Base-by-base conservation (phyloP, 2,797 vertebrate species). In the Trematomus bernacchii region DNA sequence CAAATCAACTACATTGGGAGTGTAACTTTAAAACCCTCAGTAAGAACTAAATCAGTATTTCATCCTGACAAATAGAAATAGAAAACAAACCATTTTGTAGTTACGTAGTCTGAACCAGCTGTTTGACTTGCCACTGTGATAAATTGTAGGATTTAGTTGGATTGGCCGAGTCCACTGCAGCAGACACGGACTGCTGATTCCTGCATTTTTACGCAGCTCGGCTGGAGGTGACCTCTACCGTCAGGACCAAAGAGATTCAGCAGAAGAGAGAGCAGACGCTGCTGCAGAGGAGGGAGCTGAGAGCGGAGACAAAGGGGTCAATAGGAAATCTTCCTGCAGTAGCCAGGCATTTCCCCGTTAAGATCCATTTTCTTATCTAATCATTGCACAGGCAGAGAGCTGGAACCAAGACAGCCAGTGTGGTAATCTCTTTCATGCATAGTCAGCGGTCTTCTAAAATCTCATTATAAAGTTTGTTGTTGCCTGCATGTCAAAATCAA, bases 141-240 rank as follows among this genome's bases (percentile, higher is more conserved):
- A 52, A 66, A 63, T 50, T 71, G 66, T 58, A 43, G 71, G 67
- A 79, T 82, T 77, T 67, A 15, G 40, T 52, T 76, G 70, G 52
- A 82, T 60, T 53, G 79, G 71, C 71, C 3, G 13, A 81, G 79
- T 72, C 68, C 77, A 80, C 79, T 85, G 90, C 91, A 90, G 91
- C 81, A 83, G 66, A 21, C 47, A 70, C n/a, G 18, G 58, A 90
- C 69, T 93, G 92, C 92, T 92, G 92, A 92, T 82, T 86, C 83
- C 42, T 47, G 75, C 88, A 84, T 90, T 94, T 93, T 81, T 48
- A 84, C 50, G 27, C 86, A 77, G 82, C 82, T 79, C 58, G 0
- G 82, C 70, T 85, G 52, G 74, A 80, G 91, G 90, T 94, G 93
- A 94, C 93, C 93, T 91, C 91, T 85, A 84, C 44, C 55, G 57